These are phyloP conservation scores for Rhineura floridana DNA, from an alignment of 2,113 vertebrate species.

Conservation along the genomic window DNA sequence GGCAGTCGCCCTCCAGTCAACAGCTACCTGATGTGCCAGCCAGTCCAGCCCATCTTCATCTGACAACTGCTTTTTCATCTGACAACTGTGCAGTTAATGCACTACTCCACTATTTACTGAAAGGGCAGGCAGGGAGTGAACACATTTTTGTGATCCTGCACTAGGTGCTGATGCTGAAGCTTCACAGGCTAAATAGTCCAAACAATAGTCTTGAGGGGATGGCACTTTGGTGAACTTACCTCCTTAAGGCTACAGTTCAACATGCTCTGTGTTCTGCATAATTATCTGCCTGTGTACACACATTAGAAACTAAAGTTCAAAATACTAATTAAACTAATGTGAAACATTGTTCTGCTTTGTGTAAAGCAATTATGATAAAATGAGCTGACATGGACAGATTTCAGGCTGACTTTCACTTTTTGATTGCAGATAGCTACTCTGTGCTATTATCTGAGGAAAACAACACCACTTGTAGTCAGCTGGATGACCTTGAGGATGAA, in stretches of 20 bases:
- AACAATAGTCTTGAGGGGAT: not conserved
- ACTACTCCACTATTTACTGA: too few species aligned
- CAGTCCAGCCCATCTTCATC: too few species aligned
- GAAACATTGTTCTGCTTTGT: not conserved
- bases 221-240: not conserved
- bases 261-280: not conserved
- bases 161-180: not conserved
- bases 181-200: not conserved
- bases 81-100: too few species aligned
- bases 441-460: not conserved
- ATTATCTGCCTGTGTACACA: not conserved
- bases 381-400: not conserved
- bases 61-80: too few species aligned
- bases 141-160: not conserved
- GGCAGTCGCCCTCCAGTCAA: too few species aligned
- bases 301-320: not conserved
- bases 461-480: not conserved
- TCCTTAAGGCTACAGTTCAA: not conserved
- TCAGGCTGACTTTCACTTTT: not conserved
- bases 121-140: too few species aligned
- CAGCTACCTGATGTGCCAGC: too few species aligned
- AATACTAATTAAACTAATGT: not conserved
- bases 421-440: not conserved
- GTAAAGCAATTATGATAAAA: conserved; percentile 4
- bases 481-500: not conserved